These are phyloP conservation scores for Sturnus vulgaris DNA, from an alignment of 2,113 vertebrate genomes.

Conservation along the genomic window DNA sequence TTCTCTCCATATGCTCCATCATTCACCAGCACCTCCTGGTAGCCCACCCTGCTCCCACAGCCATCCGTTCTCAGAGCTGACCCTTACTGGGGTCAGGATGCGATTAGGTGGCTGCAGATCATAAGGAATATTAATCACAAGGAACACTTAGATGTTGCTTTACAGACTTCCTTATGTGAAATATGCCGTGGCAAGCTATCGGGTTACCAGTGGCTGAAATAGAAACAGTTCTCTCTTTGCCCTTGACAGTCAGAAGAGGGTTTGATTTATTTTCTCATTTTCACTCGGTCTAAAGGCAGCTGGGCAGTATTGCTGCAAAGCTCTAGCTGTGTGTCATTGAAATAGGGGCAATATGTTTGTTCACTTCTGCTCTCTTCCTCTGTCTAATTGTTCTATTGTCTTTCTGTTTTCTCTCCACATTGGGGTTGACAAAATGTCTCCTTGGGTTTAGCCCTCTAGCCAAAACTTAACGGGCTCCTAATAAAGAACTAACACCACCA, in stretches of 20 bases:
- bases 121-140: slow-evolving; percentile 57
- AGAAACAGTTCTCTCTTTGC: slow-evolving; percentile 60
- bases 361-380: slow-evolving; percentile 52
- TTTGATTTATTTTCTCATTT: slow-evolving; percentile 75
- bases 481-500: slow-evolving; percentile 50
- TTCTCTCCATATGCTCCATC: slow-evolving; percentile 22
- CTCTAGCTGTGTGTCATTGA: slow-evolving; percentile 20
- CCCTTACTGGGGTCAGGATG: slow-evolving; percentile 21
- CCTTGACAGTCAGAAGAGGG: slow-evolving; percentile 66
- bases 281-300: slow-evolving; percentile 68
- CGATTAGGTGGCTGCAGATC: slow-evolving; percentile 43
- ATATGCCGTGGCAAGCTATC: slow-evolving; percentile 34
- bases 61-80: slow-evolving; percentile 8
- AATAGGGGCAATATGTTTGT: slow-evolving; percentile 44
- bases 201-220: slow-evolving; percentile 43
- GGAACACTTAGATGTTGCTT: slow-evolving; percentile 19
- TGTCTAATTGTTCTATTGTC: slow-evolving; percentile 48
- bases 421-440: slow-evolving; percentile 45
- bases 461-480: slow-evolving; percentile 43
- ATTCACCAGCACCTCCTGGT: slow-evolving; percentile 3
- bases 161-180: slow-evolving; percentile 52
- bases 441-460: slow-evolving; percentile 55
- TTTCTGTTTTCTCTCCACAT: slow-evolving; percentile 38
- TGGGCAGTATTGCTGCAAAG: slow-evolving; percentile 65
- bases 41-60: slow-evolving; percentile 37